Evolutionary conservation across 2,113 vertebrate species (phyloP), one percentile per base, ranked within the genome.

Genomic region (Hydrolagus affinis): DNA sequence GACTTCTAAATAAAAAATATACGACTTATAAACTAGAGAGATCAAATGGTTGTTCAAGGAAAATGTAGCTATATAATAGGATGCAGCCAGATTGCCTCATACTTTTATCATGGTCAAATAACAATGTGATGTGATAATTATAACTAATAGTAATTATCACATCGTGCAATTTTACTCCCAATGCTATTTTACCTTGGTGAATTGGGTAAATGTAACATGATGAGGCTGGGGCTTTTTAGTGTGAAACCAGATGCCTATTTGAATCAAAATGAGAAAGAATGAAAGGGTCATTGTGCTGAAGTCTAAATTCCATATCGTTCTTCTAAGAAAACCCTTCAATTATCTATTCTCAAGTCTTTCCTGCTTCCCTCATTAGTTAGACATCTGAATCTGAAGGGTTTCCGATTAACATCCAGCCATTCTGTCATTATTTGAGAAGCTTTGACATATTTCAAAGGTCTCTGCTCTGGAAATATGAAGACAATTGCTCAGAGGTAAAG

Each of bases 311-410:
- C 78, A 12, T 32, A 83, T 83, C 60, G 11, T 66, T 66, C 66
- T 64, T 28, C 56, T 66, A 12, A 59, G 66, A 30, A 66, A 83
- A 83, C 66, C 17, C 78, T 83, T 66, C 78, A 83, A 83, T 83
- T 68, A 83, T 62, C 60, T 83, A 3, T 66, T 83, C 78, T 66
- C 32, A 17, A 66, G 28, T 25, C 64, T 28, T 32, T 15, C 17
- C 60, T 66, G 28, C 78, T 83, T 66, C 60, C 25, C 78, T 83
- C 78, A 83, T 83, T 64, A 83, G 78, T 28, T 80, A 80, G 23
- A 64, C 78, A 64, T 62, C 77, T 80, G 60, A 80, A 83, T 83
- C 78, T 83, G 78, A 83, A 83, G 78, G 30, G 78, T 23, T 32
- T 64, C 78, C 32, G 78, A 66, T 64, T 83, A 68, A 83, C 25